Percentiles rank a stretch among this genome's conserved stretches.
phyloP scores from a whole-genome alignment of 2,113 vertebrate species.

The Tonatia bakeri region DNA sequence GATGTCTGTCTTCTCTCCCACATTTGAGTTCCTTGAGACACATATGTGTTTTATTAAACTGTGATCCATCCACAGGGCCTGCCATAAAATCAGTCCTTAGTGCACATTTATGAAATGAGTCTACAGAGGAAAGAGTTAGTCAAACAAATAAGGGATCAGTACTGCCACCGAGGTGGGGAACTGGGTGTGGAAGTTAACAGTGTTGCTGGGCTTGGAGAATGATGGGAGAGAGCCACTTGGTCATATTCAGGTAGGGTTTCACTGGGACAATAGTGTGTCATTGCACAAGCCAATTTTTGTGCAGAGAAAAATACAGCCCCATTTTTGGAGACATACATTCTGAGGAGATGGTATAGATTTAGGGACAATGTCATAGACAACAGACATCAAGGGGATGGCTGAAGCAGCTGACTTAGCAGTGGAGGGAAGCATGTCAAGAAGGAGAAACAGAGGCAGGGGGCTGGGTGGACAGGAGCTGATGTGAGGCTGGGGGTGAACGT shows the following conservation, averaged over 20 bases:
- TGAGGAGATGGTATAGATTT: neutral
- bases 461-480: neutral
- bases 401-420: neutral
- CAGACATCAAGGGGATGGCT: accelerated
- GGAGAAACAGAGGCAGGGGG: neutral
- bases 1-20: neutral
- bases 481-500: neutral
- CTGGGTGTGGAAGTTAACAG: neutral
- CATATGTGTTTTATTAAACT: neutral
- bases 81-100: neutral
- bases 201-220: neutral
- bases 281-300: neutral
- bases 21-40: neutral
- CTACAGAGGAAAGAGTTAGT: neutral
- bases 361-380: no score
- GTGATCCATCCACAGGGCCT: neutral
- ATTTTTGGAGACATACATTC: neutral
- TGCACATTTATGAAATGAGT: neutral
- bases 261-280: neutral
- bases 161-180: no score
- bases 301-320: neutral
- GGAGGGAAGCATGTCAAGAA: neutral
- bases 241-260: neutral
- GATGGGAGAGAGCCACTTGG: accelerated
- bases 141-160: neutral